Conservation (phyloP, 2,888 invertebrate species). For the Tenodera sinensis region DNA sequence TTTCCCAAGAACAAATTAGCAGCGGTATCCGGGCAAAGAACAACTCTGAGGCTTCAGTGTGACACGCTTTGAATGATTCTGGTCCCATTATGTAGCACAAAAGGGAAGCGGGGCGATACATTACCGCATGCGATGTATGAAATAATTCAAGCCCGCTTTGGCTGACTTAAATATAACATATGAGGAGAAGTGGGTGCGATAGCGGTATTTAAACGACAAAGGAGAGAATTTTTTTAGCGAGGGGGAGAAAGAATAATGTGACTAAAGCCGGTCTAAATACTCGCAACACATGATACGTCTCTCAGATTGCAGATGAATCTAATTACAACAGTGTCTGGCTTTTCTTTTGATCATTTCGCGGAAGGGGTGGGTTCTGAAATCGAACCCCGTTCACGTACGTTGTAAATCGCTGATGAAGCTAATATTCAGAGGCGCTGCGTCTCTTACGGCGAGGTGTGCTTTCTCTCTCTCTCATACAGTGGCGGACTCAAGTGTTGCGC, state of each 20-base stretch:
- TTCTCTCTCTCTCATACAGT: not conserved
- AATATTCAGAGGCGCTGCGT: not conserved
- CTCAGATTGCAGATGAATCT: constrained; percentile 7
- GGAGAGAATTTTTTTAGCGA: not conserved
- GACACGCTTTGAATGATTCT: not conserved
- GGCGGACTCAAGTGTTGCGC: too few species aligned
- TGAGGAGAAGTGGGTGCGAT: not conserved
- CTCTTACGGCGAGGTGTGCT: not conserved
- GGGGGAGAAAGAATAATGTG: not conserved
- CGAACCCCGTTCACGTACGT: constrained; percentile 14
- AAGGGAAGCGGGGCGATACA: not conserved
- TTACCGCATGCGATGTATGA: not conserved
- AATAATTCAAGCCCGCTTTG: not conserved
- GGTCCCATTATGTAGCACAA: not conserved
- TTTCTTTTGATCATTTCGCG: constrained; percentile 18
- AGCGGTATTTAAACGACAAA: not conserved
- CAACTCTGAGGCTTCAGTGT: not conserved
- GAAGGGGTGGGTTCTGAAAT: constrained; percentile 2
- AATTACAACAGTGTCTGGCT: constrained; percentile 5
- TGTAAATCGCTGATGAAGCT: constrained; percentile 17
- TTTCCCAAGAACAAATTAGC: not conserved
- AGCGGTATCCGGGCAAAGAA: not conserved
- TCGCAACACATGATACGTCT: constrained; percentile 14
- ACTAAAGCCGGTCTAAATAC: not conserved
- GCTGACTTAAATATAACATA: constrained; percentile 1